A percentile compares a stretch with the other conserved stretches of the same genome.
Conservation (phyloP, 64 coral and sea anemone species). For the Dendronephthya gigantea region DNA sequence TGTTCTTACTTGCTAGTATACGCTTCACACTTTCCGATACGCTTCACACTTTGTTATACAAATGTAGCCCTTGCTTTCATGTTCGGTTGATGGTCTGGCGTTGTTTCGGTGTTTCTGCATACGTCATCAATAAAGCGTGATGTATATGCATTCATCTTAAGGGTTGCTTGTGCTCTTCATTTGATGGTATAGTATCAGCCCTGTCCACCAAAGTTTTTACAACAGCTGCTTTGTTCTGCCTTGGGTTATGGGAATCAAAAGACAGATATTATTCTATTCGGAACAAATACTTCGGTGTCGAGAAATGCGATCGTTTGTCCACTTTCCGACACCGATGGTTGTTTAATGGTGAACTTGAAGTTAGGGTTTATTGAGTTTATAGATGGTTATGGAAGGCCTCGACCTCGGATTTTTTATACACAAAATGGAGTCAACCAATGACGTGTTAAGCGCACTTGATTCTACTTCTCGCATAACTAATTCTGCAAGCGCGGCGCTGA, state of each 20-base stretch:
- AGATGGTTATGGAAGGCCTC: too few species aligned
- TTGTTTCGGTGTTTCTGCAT: too few species aligned
- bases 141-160: neutral
- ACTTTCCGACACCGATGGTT: neutral
- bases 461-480: slow-evolving; percentile 12
- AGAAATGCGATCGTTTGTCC: too few species aligned
- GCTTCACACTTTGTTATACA: neutral
- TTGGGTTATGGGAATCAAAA: neutral
- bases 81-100: neutral
- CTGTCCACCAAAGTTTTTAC: too few species aligned
- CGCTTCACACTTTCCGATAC: neutral
- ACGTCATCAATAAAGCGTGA: too few species aligned
- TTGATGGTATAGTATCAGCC: neutral
- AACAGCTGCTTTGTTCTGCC: neutral
- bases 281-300: neutral
- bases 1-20: too few species aligned
- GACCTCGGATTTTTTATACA: slow-evolving; percentile 26
- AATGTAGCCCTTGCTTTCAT: neutral
- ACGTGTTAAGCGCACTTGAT: neutral
- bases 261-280: neutral
- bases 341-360: neutral
- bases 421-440: neutral
- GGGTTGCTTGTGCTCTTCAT: neutral
- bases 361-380: neutral
- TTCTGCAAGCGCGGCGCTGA: too few species aligned